A percentile compares a stretch with the other conserved stretches of the same genome.
Conservation (phyloP, 2,797 vertebrate species). For the Euphonia xanthogaster region DNA sequence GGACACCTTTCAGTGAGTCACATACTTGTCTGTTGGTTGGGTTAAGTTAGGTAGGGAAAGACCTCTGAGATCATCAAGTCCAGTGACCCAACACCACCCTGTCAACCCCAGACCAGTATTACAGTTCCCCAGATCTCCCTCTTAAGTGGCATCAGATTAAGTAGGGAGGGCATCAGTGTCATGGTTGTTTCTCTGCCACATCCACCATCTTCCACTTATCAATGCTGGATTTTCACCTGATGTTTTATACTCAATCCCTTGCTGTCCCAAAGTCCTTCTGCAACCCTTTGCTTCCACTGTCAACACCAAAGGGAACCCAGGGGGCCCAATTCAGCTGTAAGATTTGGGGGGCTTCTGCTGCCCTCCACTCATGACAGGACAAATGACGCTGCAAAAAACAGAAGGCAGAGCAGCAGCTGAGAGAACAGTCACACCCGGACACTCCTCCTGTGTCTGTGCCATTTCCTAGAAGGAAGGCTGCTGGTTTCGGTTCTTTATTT, state of each 20-base stretch:
- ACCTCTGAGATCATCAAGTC: background rate
- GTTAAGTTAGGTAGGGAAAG: background rate
- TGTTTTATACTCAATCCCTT: background rate
- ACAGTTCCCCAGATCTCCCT: background rate
- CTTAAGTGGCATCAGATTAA: background rate
- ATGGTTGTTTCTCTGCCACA: background rate
- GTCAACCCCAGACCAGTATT: background rate
- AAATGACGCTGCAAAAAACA: background rate
- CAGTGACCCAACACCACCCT: background rate
- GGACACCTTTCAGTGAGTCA: background rate
- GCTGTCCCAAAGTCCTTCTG: background rate
- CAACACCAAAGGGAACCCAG: background rate
- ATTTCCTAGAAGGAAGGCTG: background rate
- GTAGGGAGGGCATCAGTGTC: accelerated
- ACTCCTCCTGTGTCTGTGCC: background rate
- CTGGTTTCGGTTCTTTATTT: accelerated
- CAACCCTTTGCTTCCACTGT: background rate
- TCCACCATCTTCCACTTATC: background rate
- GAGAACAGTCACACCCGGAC: background rate
- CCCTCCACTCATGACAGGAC: background rate
- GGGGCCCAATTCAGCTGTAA: accelerated
- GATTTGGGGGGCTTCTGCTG: background rate
- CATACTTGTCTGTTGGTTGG: no score
- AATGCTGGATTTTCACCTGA: background rate
- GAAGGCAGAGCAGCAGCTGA: background rate